A percentile compares a stretch with the other conserved stretches of the same genome.
phyloP scores from a whole-genome alignment of 37 sponge, comb jelly and placozoan species.

The Cliona cf. orientalis region DNA sequence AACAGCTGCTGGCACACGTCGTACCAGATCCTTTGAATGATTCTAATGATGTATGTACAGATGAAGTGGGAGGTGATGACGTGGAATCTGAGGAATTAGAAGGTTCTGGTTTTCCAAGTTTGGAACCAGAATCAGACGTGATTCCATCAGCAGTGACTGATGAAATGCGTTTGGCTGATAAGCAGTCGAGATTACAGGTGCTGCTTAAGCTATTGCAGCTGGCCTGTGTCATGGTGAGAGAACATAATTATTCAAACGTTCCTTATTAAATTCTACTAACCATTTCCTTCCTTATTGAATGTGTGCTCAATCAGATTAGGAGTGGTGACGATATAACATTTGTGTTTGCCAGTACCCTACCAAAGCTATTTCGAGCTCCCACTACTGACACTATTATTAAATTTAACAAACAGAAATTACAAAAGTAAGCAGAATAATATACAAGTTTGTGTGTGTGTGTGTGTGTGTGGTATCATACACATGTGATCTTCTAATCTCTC shows the following conservation, averaged over 20 bases:
- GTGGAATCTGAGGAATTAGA: neutral
- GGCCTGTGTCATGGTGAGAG: slow-evolving; percentile 72
- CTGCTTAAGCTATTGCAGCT: slow-evolving; percentile 49
- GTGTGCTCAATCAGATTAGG: slow-evolving; percentile 30
- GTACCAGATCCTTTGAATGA: neutral
- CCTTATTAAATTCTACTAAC: neutral
- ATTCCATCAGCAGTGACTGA: slow-evolving; percentile 20
- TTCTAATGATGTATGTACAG: neutral
- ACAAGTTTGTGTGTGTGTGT: neutral
- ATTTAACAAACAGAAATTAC: slow-evolving; percentile 31
- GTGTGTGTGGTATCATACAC: neutral
- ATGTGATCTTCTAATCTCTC: no score
- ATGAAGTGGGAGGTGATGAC: neutral
- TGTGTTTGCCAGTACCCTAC: slow-evolving; percentile 73
- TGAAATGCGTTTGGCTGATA: slow-evolving; percentile 56
- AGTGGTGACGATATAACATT: slow-evolving; percentile 81
- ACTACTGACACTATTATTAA: neutral
- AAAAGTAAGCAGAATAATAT: slow-evolving; percentile 36
- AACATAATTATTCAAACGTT: neutral
- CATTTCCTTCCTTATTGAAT: neutral
- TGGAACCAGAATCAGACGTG: no score
- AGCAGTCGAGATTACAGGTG: slow-evolving; percentile 20
- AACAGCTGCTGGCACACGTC: neutral
- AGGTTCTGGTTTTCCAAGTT: no score
- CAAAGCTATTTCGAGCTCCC: slow-evolving; percentile 42